phyloP scores from a whole-genome alignment of 2,888 invertebrate genomes.

The Dione juno region DNA sequence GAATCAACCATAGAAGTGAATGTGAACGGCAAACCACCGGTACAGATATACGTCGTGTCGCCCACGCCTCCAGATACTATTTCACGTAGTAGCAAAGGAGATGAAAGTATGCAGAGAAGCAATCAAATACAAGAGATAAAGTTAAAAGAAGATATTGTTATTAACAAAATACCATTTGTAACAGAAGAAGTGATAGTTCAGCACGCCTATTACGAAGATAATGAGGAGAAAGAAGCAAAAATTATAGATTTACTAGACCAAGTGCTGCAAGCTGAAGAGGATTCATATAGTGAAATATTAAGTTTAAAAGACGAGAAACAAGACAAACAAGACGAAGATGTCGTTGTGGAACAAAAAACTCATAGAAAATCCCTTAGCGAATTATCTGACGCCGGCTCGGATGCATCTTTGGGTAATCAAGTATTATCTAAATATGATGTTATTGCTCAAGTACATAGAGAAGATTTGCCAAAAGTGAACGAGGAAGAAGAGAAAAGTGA shows the following conservation, averaged over 20 bases:
- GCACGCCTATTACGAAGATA: constrained; percentile 67
- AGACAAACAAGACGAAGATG: constrained; percentile 54
- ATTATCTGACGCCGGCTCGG: constrained; percentile 74
- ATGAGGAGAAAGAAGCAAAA: constrained; percentile 77
- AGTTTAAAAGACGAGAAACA: constrained; percentile 58
- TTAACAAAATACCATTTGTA: constrained; percentile 53
- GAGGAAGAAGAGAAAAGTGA: constrained; percentile 70
- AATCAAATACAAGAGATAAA: constrained; percentile 50
- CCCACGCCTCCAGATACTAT: constrained; percentile 73
- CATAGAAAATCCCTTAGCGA: constrained; percentile 73
- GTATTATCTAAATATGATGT: constrained; percentile 82
- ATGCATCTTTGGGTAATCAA: constrained; percentile 72
- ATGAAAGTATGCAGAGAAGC: constrained; percentile 45
- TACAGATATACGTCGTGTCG: constrained; percentile 73
- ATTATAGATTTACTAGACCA: constrained; percentile 78
- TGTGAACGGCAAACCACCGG: constrained; percentile 66
- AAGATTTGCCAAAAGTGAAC: constrained; percentile 74
- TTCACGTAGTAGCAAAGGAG: constrained; percentile 57
- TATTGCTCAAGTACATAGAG: constrained; percentile 83
- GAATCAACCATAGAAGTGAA: constrained; percentile 52
- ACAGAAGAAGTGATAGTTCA: constrained; percentile 63
- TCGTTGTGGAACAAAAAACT: constrained; percentile 50
- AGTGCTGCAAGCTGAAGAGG: constrained; percentile 79
- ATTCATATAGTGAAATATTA: constrained; percentile 67
- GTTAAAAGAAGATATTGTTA: constrained; percentile 50